These are phyloP conservation scores for Deroplatys truncata DNA, from an alignment of 2,888 invertebrate genomes.

Conservation along the genomic window DNA sequence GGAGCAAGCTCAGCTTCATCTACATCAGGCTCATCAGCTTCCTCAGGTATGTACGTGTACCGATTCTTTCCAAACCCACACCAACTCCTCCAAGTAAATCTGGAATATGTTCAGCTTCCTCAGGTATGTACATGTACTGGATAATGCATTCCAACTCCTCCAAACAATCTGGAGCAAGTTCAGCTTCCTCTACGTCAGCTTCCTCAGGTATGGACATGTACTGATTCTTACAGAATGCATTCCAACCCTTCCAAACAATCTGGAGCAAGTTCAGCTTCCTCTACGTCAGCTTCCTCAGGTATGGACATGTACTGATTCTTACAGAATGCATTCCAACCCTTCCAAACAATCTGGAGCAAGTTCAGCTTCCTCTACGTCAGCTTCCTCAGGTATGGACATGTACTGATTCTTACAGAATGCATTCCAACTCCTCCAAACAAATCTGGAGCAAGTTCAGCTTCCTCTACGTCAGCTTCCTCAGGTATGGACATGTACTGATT, in stretches of 20 bases:
- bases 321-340: too few relatives aligned
- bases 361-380: conserved; percentile 35
- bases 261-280: conserved; percentile 34
- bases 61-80: background rate
- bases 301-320: too few relatives aligned
- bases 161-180: conserved; percentile 32
- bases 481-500: too few relatives aligned
- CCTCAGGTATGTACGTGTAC: conserved; percentile 33
- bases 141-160: too few relatives aligned
- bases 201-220: too few relatives aligned
- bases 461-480: conserved; percentile 35
- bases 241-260: too few relatives aligned
- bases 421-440: background rate
- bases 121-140: too few relatives aligned
- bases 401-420: too few relatives aligned
- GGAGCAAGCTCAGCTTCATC: conserved; percentile 35
- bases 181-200: conserved; percentile 35
- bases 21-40: conserved; percentile 33
- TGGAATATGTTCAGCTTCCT: too few relatives aligned
- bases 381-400: conserved; percentile 25
- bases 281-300: conserved; percentile 33
- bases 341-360: conserved; percentile 23
- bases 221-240: too few relatives aligned
- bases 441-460: conserved; percentile 32
- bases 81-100: too few relatives aligned